phyloP scores from a whole-genome alignment of 2,797 vertebrate species.

The Danio jaintianensis region DNA sequence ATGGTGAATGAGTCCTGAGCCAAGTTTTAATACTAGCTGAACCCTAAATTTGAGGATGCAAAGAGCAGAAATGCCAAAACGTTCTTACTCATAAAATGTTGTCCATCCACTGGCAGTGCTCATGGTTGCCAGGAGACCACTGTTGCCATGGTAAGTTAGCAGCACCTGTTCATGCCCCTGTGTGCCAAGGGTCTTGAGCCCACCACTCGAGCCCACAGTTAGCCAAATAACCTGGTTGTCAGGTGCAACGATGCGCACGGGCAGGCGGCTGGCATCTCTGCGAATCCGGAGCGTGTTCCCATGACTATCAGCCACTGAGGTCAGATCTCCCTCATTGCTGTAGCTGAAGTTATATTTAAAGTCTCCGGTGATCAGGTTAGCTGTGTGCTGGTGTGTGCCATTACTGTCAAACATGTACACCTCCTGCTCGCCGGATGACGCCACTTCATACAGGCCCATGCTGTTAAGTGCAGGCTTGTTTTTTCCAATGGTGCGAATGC shows the following conservation, averaged over 20 bases:
- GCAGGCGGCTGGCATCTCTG: slow-evolving; percentile 91
- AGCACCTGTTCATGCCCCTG: slow-evolving; percentile 93
- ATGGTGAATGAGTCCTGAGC: too few relatives aligned
- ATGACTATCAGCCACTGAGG: slow-evolving; percentile 91
- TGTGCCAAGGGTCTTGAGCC: slow-evolving; percentile 92
- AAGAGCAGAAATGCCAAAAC: not conserved
- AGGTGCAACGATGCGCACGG: slow-evolving; percentile 93
- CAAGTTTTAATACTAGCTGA: too few relatives aligned
- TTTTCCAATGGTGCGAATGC: slow-evolving; percentile 90
- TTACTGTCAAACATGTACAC: slow-evolving; percentile 97
- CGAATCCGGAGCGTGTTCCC: slow-evolving; percentile 94
- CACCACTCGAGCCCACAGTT: slow-evolving; percentile 92
- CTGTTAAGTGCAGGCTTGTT: slow-evolving; percentile 86
- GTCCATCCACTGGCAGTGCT: slow-evolving; percentile 97
- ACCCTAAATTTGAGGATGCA: not conserved
- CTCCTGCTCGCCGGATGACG: slow-evolving; percentile 92
- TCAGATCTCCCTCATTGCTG: slow-evolving; percentile 93
- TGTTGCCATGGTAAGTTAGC: slow-evolving; percentile 96
- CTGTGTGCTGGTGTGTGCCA: slow-evolving; percentile 94
- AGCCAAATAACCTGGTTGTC: slow-evolving; percentile 99
- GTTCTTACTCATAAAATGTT: slow-evolving; percentile 97
- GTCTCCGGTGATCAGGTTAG: slow-evolving; percentile 93
- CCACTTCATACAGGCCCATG: slow-evolving; percentile 86
- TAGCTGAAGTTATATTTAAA: slow-evolving; percentile 96
- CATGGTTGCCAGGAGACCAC: slow-evolving; percentile 94